These are phyloP conservation scores for Greenwoodochromis staneri DNA, from an alignment of 2,113 vertebrate species.

Conservation along the genomic window DNA sequence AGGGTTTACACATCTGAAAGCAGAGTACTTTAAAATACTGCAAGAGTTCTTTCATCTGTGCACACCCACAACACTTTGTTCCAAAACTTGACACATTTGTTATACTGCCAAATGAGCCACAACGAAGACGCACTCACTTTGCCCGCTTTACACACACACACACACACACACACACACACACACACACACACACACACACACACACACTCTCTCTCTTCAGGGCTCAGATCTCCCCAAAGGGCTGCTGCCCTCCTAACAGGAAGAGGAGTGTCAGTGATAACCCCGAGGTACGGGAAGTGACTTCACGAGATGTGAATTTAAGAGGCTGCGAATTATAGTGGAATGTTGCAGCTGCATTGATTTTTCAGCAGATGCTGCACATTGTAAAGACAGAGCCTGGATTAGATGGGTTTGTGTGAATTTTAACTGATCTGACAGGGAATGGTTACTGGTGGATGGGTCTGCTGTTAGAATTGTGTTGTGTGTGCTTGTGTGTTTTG, in stretches of 20 bases:
- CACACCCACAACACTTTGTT: not conserved
- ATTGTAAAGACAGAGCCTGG: not conserved
- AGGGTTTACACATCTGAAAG: not conserved
- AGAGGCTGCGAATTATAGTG: conserved; percentile 2
- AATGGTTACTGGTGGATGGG: not conserved
- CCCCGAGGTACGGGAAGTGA: conserved; percentile 35
- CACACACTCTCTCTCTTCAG: not conserved
- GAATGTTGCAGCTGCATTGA: conserved; percentile 14
- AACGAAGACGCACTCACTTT: not conserved
- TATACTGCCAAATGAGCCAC: not conserved
- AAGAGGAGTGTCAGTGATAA: conserved; percentile 48
- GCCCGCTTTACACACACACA: not conserved
- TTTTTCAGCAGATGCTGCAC: not conserved
- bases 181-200: not conserved
- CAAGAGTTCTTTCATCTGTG: not conserved
- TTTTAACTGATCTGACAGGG: not conserved
- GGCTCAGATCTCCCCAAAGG: not conserved
- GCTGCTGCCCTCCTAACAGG: conserved; percentile 43
- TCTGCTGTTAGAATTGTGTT: not conserved
- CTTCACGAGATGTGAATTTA: not conserved
- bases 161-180: not conserved
- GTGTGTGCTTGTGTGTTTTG: not conserved
- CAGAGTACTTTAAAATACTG: not conserved
- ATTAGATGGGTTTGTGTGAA: not conserved
- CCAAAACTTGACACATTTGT: not conserved